Evolutionary conservation across 1,140 invertebrate genomes (phyloP).

Genomic region (Cyphomyrmex costatus): DNA sequence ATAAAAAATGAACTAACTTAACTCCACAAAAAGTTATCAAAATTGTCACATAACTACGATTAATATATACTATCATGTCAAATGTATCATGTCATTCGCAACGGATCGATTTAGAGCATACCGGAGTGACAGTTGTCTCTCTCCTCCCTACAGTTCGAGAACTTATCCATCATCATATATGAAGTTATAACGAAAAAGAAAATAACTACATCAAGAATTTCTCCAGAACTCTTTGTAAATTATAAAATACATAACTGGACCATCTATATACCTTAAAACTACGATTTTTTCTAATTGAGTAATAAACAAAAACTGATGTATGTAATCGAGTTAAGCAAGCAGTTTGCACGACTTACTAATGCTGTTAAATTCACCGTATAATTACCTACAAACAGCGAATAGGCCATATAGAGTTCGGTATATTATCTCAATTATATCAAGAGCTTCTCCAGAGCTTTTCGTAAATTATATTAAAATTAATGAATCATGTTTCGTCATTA

Average conservation of each 20-base stretch:
- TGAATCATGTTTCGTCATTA: neutral
- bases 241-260: constrained; percentile 3
- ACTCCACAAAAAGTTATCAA: too few species aligned
- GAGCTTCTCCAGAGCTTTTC: neutral
- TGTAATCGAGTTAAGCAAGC: too few species aligned
- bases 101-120: neutral
- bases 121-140: neutral
- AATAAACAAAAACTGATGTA: too few species aligned
- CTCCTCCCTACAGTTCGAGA: neutral
- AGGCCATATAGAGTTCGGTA: too few species aligned
- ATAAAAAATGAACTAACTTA: too few species aligned
- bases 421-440: neutral
- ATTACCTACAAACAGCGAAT: too few species aligned
- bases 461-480: constrained; percentile 25
- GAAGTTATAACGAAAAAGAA: constrained; percentile 8
- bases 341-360: too few species aligned
- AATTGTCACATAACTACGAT: neutral
- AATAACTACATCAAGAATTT: constrained; percentile 16
- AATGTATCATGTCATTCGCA: neutral
- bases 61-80: constrained; percentile 1
- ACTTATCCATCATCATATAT: neutral
- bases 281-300: too few species aligned
- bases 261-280: too few species aligned
- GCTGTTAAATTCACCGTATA: too few species aligned
- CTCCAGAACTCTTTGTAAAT: neutral